A percentile compares a stretch with the other conserved stretches of the same genome.
These are phyloP conservation scores for Sphyrna mokarran DNA, from an alignment of 2,113 vertebrate genomes.

Conservation along the genomic window DNA sequence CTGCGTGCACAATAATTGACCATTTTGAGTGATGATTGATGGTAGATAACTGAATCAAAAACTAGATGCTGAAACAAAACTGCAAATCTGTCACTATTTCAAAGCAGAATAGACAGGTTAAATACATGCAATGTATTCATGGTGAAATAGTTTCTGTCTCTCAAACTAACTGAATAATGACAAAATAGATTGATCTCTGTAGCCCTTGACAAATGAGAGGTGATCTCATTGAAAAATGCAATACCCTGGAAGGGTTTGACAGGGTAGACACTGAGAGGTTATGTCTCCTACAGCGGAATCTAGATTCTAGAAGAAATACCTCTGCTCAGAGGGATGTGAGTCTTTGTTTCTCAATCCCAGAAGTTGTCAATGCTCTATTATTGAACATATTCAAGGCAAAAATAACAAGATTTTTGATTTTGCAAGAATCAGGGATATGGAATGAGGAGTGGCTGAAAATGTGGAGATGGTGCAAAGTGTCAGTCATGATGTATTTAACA, in stretches of 20 bases:
- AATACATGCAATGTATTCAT: background rate
- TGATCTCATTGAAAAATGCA: background rate
- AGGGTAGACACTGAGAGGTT: background rate
- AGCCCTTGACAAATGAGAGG: background rate
- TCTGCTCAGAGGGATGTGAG: background rate
- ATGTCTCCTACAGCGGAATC: background rate
- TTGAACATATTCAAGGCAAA: too few species aligned
- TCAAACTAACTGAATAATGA: background rate
- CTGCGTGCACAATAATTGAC: background rate
- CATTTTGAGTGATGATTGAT: background rate
- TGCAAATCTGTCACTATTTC: background rate
- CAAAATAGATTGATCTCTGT: background rate
- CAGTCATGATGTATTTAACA: too few species aligned
- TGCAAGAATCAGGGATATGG: too few species aligned
- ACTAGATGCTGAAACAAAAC: background rate
- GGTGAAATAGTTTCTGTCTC: background rate
- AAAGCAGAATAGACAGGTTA: background rate
- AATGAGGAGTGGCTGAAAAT: too few species aligned
- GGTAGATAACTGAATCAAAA: background rate
- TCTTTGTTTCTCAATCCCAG: too few species aligned
- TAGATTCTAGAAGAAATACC: background rate
- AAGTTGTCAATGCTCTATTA: too few species aligned
- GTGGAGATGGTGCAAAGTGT: too few species aligned
- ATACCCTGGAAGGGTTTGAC: background rate
- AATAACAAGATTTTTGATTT: too few species aligned